These are phyloP conservation scores for Dendrocincla tyrannina DNA, from an alignment of 2,797 vertebrate species.

Conservation along the genomic window DNA sequence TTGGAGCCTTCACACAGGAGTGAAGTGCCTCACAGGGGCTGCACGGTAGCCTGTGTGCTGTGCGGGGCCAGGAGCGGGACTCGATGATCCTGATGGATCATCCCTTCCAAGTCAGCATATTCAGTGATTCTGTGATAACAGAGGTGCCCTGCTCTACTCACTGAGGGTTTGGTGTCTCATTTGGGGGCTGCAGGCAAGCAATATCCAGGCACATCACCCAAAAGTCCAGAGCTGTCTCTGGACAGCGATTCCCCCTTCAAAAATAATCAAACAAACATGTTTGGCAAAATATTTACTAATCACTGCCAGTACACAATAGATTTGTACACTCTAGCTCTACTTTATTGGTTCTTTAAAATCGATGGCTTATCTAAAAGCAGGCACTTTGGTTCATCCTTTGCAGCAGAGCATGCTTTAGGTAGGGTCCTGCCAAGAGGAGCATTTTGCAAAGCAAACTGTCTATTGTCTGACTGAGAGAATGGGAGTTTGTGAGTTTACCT, in stretches of 20 bases:
- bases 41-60: not conserved
- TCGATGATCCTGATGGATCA: not conserved
- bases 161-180: rapidly evolving
- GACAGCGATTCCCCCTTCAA: not conserved
- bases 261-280: not conserved
- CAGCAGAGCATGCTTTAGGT: not conserved
- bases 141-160: not conserved
- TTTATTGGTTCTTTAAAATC: not conserved
- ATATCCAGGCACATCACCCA: not conserved
- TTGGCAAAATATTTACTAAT: not conserved
- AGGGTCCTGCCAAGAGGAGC: not conserved
- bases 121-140: not conserved
- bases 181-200: not conserved
- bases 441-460: not conserved
- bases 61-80: not conserved
- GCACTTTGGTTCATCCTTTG: not conserved
- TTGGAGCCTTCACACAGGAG: not conserved
- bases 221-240: not conserved
- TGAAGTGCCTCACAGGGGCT: not conserved
- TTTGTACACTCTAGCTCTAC: not conserved
- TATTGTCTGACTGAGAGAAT: not conserved
- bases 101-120: not conserved
- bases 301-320: not conserved
- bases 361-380: not conserved
- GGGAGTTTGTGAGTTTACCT: not conserved